Evolutionary conservation across 2,113 vertebrate genomes (phyloP), one percentile per base, ranked within the genome.

Genomic region (Nycticebus coucang): DNA sequence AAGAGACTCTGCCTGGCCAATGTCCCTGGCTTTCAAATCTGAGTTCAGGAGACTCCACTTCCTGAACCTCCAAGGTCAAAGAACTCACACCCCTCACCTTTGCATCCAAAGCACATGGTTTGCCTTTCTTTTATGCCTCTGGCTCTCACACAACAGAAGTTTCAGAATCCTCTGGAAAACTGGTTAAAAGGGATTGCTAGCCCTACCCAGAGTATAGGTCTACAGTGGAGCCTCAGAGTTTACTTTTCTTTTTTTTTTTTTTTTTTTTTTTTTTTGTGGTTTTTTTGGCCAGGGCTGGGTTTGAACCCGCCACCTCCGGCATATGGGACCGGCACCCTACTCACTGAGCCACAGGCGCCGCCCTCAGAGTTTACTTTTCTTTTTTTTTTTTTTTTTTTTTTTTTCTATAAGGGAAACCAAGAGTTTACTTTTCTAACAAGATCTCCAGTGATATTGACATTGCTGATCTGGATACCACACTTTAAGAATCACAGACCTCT

Each of bases 401-500:
- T n/a, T n/a, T n/a, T n/a, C n/a, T n/a, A n/a, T n/a, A n/a, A n/a
- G n/a, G n/a, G n/a, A n/a, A n/a, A n/a, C n/a, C n/a, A n/a, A 45
- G 50, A 41, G 10, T 87, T 90, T 41, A 69, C n/a, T 94, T 89
- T 89, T 83, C 79, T 68, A 80, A 18, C 24, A 91, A 79, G 26
- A 77, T 87, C 53, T 94, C 75, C 22, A 45, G 60, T 21, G 37
- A 37, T 35, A 14, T 3, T 30, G 59, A 81, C 37, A 72, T 22
- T 82, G 85, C 87, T 37, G 13, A 21, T 81, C 50, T 33, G 6
- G 24, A 60, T 7, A 81, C 33, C 21, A 62, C 2, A 14, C 71
- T 89, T 45, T 78, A 91, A 82, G 77, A 77, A 89, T 28, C 60
- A 77, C 22, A 87, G 87, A 59, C 71, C 35, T 82, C 35, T 92